Conservation (phyloP, 2,113 vertebrate genomes). For the Catharus fuscescens region DNA sequence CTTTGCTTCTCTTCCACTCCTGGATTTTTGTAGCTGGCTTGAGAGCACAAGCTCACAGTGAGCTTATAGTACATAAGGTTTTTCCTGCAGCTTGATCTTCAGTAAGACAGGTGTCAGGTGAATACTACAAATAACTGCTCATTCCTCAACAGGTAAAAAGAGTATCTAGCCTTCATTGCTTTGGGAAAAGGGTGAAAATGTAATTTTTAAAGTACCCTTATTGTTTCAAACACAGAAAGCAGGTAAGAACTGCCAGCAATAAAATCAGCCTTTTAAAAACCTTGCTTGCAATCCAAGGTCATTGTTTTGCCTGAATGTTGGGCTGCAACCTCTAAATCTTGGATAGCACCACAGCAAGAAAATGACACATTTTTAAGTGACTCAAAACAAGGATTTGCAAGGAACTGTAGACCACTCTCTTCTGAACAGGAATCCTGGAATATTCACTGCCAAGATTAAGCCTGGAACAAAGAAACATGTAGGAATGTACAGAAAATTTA, state of each 20-base stretch:
- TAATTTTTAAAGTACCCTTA: background rate
- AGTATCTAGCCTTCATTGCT: background rate
- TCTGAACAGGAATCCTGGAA: background rate
- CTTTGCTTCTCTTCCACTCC: background rate
- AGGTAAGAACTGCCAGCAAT: background rate
- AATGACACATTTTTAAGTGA: background rate
- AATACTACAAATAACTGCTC: background rate
- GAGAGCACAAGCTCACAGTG: background rate
- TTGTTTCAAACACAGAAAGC: background rate
- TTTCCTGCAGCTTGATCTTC: background rate
- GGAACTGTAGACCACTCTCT: background rate
- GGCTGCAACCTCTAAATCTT: background rate
- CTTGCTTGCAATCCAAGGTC: background rate
- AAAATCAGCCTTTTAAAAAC: background rate
- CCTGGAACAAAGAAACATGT: background rate
- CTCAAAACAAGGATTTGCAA: background rate
- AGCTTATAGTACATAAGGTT: background rate
- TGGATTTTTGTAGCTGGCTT: background rate
- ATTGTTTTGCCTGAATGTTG: background rate
- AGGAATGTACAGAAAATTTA: background rate
- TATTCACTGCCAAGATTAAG: background rate
- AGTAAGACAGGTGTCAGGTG: background rate
- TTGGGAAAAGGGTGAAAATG: background rate
- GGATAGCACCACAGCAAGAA: background rate
- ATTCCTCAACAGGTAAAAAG: background rate